Base-by-base conservation (phyloP, 2,888 invertebrate genomes). In the Fragum fragum region DNA sequence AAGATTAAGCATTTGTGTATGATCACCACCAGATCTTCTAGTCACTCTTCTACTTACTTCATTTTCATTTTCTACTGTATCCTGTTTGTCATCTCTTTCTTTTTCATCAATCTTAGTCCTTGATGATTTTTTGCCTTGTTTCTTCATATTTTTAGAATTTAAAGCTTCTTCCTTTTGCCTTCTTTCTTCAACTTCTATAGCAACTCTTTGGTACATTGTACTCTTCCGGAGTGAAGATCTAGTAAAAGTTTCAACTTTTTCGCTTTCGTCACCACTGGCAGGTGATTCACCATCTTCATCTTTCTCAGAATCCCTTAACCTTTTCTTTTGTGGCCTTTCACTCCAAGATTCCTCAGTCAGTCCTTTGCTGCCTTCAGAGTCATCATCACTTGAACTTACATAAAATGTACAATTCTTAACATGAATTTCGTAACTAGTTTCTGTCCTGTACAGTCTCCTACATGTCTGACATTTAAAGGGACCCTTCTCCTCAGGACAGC, bases 401-500 rank as follows among this genome's bases (percentile, higher is more conserved):
- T 93, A 93, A 89, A 94, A 95, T 79, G 94, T 92, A 87, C 95
- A 95, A 7, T 87, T 87, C 55, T 92, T 90, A 23, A 91, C 88
- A 88, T 95, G 95, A 21, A 90, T 90, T 32, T 91, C 80, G 73
- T 91, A 94, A 83, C 95, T 95, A 77, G 93, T 93, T 74, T 90
- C 90, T 0, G 95, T 95, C 53, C 94, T 90, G 82, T 94, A 94
- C 75, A 91, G 68, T 59, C 98, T 97, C 90, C 97, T 97, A 92
- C 98, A 98, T 85, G 97, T 96, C 88, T 97, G 96, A 94, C 98
- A 98, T 90, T 97, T 97, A 0, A 98, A 98, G 9, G 97, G 97
- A 3, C 94, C 94, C 63, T 90, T 89, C n/a, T 91, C 91, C 26
- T 90, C 90, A 3, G 92, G 90, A 68, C 88, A 87, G 76, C 93